phyloP scores from a whole-genome alignment of 2,113 vertebrate genomes.

The Gambusia holbrooki region DNA sequence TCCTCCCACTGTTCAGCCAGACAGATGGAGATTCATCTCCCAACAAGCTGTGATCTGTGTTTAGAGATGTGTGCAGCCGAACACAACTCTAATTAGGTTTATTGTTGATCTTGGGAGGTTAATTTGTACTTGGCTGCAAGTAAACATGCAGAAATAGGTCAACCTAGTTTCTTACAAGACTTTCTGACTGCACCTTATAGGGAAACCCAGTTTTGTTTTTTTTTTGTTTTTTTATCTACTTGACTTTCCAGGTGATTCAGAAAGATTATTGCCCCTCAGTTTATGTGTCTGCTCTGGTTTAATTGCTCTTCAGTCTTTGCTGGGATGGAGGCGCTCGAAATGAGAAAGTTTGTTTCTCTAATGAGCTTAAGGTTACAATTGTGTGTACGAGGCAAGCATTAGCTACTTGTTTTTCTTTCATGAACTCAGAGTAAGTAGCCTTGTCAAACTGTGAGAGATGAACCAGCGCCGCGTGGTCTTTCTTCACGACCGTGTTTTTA shows the following conservation, averaged over 20 bases:
- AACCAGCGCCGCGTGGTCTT: conserved; percentile 57
- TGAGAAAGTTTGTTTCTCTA: conserved; percentile 58
- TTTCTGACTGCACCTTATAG: conserved; percentile 10
- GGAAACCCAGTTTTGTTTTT: conserved; percentile 11
- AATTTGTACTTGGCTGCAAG: conserved; percentile 74
- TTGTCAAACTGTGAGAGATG: conserved; percentile 69
- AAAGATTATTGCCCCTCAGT: conserved; percentile 50
- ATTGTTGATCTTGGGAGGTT: conserved; percentile 78
- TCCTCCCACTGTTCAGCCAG: conserved; percentile 64
- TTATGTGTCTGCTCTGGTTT: conserved; percentile 58
- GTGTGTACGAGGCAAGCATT: conserved; percentile 39
- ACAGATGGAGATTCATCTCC: conserved; percentile 77
- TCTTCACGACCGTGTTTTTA: conserved; percentile 47
- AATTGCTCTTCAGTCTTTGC: conserved; percentile 55
- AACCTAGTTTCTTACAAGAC: conserved; percentile 55
- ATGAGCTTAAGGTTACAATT: conserved; percentile 62
- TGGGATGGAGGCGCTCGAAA: conserved; percentile 26
- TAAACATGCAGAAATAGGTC: conserved; percentile 60
- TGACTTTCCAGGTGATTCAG: conserved; percentile 69
- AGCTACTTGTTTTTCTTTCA: conserved; percentile 47
- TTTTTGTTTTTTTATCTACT: conserved; percentile 41
- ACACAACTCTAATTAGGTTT: conserved; percentile 76
- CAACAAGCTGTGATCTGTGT: conserved; percentile 74
- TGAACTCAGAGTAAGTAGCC: conserved; percentile 60
- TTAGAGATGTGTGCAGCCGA: conserved; percentile 70